Conservation (phyloP, 2,797 vertebrate species). For the Denticeps clupeoides region DNA sequence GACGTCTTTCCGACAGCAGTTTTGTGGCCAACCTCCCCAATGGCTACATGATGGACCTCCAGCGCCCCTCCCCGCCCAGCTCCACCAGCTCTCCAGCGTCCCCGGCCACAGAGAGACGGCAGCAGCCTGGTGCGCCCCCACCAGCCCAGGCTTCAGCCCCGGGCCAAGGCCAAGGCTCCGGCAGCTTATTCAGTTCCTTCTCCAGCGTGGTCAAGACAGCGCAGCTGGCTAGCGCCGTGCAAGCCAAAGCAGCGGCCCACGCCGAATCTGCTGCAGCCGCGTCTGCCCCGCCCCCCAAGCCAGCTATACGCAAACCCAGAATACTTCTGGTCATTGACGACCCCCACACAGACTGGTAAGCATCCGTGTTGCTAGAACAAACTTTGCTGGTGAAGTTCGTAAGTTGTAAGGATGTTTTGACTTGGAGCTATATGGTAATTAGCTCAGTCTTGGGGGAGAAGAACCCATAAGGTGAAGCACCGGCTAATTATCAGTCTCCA, state of each 20-base stretch:
- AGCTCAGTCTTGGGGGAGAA: no score
- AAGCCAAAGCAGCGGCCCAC: slow-evolving; percentile 51
- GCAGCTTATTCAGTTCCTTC: slow-evolving; percentile 85
- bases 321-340: slow-evolving; percentile 83
- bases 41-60: slow-evolving; percentile 91
- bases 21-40: slow-evolving; percentile 93
- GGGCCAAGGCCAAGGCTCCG: slow-evolving; percentile 37
- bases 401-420: no score
- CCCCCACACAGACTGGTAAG: slow-evolving; percentile 89
- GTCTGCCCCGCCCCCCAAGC: slow-evolving; percentile 34
- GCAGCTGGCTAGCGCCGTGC: slow-evolving; percentile 61
- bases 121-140: slow-evolving; percentile 28
- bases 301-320: slow-evolving; percentile 71
- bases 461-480: no score
- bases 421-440: no score
- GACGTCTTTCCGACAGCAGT: slow-evolving; percentile 91
- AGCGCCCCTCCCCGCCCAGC: slow-evolving; percentile 69
- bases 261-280: slow-evolving; percentile 25
- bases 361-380: neutral
- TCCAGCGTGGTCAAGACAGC: slow-evolving; percentile 84
- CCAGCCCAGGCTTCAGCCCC: slow-evolving; percentile 23
- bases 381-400: no score
- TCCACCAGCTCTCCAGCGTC: slow-evolving; percentile 59
- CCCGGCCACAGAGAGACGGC: slow-evolving; percentile 47
- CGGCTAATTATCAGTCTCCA: no score